Conservation (phyloP, 2,113 vertebrate species). For the Corythornis cristatus region DNA sequence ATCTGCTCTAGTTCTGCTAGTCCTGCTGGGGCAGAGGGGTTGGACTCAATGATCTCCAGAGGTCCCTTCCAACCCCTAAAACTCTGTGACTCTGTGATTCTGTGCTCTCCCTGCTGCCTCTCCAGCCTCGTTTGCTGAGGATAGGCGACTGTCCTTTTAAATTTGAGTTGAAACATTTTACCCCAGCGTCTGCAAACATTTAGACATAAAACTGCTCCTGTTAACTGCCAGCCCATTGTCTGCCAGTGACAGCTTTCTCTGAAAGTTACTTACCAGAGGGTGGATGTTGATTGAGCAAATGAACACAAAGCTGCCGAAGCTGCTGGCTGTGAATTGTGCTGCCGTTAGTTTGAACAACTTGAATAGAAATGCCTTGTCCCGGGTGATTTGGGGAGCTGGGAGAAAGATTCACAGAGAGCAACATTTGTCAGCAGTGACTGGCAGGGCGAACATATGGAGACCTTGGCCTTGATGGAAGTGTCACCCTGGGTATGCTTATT, state of each 20-base stretch:
- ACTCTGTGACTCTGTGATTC: no score
- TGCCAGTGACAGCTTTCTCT: conserved; percentile 67
- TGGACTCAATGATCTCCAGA: no score
- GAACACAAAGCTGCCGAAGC: conserved; percentile 49
- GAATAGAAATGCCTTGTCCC: conserved; percentile 69
- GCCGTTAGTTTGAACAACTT: conserved; percentile 75
- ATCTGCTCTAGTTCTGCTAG: no score
- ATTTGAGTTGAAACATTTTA: conserved; percentile 70
- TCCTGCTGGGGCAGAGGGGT: no score
- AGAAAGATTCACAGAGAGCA: conserved; percentile 30
- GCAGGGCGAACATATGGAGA: not conserved
- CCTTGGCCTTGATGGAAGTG: conserved; percentile 17
- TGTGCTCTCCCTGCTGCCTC: not conserved
- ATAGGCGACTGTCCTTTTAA: conserved; percentile 56
- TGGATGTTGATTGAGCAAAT: conserved; percentile 64
- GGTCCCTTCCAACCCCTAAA: no score
- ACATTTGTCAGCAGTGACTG: conserved; percentile 20
- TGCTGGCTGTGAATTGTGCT: conserved; percentile 52
- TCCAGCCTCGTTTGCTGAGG: not conserved
- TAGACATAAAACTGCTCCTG: conserved; percentile 64
- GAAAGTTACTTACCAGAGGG: conserved; percentile 65
- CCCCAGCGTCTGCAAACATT: conserved; percentile 77
- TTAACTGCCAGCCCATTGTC: conserved; percentile 76
- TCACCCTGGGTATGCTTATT: not conserved
- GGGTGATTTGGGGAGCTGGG: conserved; percentile 1